Percentiles rank a stretch among this genome's conserved stretches.
Conservation (phyloP, 2,888 invertebrate genomes). For the Dicranocentrus wangi region DNA sequence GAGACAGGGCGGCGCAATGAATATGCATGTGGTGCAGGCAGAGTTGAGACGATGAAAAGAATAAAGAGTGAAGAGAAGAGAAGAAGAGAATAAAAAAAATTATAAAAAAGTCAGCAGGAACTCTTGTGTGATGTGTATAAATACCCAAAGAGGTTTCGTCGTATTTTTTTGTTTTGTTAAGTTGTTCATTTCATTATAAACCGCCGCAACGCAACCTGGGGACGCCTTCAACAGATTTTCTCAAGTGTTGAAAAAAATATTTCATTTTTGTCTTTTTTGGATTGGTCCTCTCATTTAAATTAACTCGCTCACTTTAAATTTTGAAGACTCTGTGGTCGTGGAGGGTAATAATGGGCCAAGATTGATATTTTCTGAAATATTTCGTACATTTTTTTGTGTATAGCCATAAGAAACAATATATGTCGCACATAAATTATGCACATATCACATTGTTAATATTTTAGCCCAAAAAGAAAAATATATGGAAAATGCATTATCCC, state of each 20-base stretch:
- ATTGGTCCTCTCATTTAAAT: constrained; percentile 60
- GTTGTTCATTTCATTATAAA: constrained; percentile 36
- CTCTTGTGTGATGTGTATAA: background rate
- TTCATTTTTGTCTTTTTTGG: background rate
- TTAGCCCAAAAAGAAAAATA: background rate
- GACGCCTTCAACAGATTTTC: constrained; percentile 45
- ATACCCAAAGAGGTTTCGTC: background rate
- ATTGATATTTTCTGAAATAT: too few species aligned
- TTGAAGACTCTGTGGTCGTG: too few species aligned
- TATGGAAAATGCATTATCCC: background rate
- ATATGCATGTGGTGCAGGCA: constrained; percentile 69
- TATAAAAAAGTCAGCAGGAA: constrained; percentile 9
- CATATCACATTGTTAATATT: background rate
- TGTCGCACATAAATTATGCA: too few species aligned
- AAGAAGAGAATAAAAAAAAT: constrained; percentile 21
- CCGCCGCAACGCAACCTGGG: constrained; percentile 33
- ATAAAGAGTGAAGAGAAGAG: background rate
- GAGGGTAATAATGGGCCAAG: background rate
- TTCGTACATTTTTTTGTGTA: too few species aligned
- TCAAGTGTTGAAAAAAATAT: constrained; percentile 36
- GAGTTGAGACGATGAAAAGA: constrained; percentile 15
- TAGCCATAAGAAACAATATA: too few species aligned
- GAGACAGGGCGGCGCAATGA: constrained; percentile 70
- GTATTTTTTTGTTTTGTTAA: background rate
- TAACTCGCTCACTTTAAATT: constrained; percentile 40